These are phyloP conservation scores for Actinemys pallida DNA, from an alignment of 2,113 vertebrate genomes.

Conservation along the genomic window DNA sequence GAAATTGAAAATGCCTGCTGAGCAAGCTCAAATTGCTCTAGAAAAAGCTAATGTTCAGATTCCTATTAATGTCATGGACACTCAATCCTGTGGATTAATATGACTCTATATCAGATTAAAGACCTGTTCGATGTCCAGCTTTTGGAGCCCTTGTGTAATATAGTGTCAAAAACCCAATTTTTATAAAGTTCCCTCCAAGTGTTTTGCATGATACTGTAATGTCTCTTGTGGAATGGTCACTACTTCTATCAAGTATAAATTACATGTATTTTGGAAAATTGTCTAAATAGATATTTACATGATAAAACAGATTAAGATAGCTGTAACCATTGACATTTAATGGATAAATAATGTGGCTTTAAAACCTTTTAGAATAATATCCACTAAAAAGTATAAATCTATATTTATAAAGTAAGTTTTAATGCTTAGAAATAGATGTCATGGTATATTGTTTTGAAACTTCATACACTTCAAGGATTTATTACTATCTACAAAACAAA, in stretches of 20 bases:
- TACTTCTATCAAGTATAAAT: background rate
- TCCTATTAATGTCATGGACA: background rate
- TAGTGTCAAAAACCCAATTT: background rate
- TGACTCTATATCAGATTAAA: background rate
- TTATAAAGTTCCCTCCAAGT: background rate
- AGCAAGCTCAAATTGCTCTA: background rate
- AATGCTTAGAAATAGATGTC: background rate
- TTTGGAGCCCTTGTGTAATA: background rate
- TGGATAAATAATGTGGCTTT: constrained; percentile 10
- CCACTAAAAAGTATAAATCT: background rate
- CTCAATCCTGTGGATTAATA: background rate
- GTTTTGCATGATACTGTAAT: background rate
- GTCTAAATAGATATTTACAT: background rate
- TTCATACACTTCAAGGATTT: background rate
- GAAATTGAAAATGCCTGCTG: constrained; percentile 17
- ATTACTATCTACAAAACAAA: accelerated
- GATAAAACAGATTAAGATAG: background rate
- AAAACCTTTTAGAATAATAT: background rate
- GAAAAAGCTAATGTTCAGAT: background rate
- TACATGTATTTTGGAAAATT: background rate
- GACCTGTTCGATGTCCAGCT: background rate
- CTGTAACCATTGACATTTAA: background rate
- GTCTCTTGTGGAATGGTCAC: background rate
- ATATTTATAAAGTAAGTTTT: background rate
- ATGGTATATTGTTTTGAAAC: background rate